Percentiles rank a stretch among this genome's conserved stretches.
These are phyloP conservation scores for Noctilio leporinus DNA, from an alignment of 2,113 vertebrate species.

Conservation along the genomic window DNA sequence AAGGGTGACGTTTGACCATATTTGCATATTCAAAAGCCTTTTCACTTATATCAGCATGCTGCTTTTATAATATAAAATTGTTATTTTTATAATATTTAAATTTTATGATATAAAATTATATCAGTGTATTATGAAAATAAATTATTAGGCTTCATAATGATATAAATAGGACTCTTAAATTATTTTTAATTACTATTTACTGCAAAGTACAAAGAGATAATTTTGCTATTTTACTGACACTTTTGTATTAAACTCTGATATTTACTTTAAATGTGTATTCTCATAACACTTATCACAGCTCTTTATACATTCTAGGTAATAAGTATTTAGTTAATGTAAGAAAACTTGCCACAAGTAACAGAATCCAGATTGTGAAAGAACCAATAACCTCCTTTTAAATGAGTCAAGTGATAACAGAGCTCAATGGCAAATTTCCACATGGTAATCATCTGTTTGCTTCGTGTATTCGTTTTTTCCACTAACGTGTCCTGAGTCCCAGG, in stretches of 20 bases:
- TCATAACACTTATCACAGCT: not conserved
- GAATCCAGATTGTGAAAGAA: not conserved
- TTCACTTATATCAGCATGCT: not conserved
- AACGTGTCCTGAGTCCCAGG: accelerated
- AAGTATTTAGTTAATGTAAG: not conserved
- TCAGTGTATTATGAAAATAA: not conserved
- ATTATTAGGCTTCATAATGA: not conserved
- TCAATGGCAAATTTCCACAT: not conserved
- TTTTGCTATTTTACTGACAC: not conserved
- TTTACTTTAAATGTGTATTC: not conserved
- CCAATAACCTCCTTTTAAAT: not conserved
- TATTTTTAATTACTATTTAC: not conserved
- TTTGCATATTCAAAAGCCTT: not conserved
- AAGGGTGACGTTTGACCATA: not conserved
- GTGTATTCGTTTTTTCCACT: not conserved
- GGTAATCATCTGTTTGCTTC: not conserved
- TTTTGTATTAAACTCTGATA: not conserved
- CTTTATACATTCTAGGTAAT: not conserved
- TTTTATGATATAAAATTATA: not conserved
- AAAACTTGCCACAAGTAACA: not conserved
- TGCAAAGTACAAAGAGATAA: not conserved
- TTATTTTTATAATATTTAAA: too few species aligned
- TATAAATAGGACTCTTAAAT: not conserved
- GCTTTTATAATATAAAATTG: not conserved
- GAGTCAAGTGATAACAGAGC: not conserved